Evolutionary conservation across 2,888 invertebrate genomes (phyloP), one percentile per base, ranked within the genome.

Genomic region (Digitonthophagus gazella): DNA sequence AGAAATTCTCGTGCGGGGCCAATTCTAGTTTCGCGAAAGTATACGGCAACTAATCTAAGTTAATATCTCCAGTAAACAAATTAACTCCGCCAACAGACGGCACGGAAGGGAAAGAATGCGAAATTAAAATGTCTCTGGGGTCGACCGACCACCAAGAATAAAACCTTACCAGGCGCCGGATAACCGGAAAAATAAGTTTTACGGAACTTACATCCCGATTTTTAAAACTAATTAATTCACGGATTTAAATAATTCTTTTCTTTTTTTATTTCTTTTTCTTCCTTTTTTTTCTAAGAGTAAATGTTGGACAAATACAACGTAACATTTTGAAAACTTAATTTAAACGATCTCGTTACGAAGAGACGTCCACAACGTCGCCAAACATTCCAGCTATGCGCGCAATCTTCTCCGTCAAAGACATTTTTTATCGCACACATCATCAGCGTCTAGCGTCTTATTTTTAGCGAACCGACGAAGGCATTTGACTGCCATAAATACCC

Each of bases 21-120:
- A 69, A 69, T 70, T 70, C 65, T 67, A 70, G 66, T 65, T 70
- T 67, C 44, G 15, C 70, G 65, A 70, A 70, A 68, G 57, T 70
- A 66, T 68, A 67, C 63, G 64, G 61, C 64, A 70, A 70, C 70
- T 70, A 70, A 70, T 70, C 67, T 70, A 70, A 70, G 58, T 70
- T 67, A 70, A 70, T 68, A 70, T 67, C 55, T 67, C 63, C 66
- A 54, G 70, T 66, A 68, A 70, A 70, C 67, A 70, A 70, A 70
- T 70, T 70, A 70, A 66, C 65, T 15, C n/a, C 55, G n/a, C 54
- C 55, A 22, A 64, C 65, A 64, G 66, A 66, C 67, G 67, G 67
- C 64, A 65, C 22, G 67, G 58, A 54, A 67, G 57, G 44, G 54
- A 55, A 66, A 69, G 66, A 69, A 69, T 67, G 55, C 44, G 54